These are phyloP conservation scores for Plagodis pulveraria DNA, from an alignment of 2,888 invertebrate species.

Conservation along the genomic window DNA sequence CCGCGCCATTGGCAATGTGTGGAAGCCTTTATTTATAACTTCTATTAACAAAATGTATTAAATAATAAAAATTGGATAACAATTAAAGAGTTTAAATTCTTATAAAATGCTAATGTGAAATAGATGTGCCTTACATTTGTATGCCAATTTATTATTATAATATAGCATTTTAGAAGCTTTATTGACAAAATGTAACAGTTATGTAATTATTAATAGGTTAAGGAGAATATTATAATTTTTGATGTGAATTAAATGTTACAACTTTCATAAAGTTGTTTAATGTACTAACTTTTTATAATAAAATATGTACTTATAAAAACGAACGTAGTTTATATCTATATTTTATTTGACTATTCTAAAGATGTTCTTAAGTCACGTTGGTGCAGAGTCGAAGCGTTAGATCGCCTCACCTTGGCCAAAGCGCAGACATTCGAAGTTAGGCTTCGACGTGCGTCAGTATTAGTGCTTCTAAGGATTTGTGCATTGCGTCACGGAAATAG, in stretches of 20 bases:
- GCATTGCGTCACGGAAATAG: too few species aligned
- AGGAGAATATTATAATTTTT: conserved; percentile 55
- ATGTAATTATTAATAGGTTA: conserved; percentile 37
- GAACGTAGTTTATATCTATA: too few species aligned
- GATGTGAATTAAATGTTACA: conserved; percentile 59
- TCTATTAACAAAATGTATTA: too few species aligned
- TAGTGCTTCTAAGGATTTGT: too few species aligned
- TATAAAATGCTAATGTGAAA: conserved; percentile 31
- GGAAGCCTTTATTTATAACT: too few species aligned
- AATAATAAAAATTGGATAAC: conserved; percentile 7
- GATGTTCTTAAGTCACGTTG: too few species aligned
- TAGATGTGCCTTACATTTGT: conserved; percentile 54
- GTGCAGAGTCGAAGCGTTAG: too few species aligned
- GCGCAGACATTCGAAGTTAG: too few species aligned
- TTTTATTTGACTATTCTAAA: too few species aligned
- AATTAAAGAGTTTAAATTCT: conserved; percentile 6
- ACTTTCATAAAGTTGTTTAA: conserved; percentile 71
- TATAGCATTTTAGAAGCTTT: conserved; percentile 31
- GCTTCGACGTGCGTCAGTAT: too few species aligned
- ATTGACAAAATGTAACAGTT: conserved; percentile 43
- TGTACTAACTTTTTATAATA: conserved; percentile 63
- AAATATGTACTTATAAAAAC: conserved; percentile 9
- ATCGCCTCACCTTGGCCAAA: too few species aligned
- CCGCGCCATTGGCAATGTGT: too few species aligned
- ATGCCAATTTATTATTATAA: conserved; percentile 43